Evolutionary conservation across 2,797 vertebrate species (phyloP).

Genomic region (Columba guinea): DNA sequence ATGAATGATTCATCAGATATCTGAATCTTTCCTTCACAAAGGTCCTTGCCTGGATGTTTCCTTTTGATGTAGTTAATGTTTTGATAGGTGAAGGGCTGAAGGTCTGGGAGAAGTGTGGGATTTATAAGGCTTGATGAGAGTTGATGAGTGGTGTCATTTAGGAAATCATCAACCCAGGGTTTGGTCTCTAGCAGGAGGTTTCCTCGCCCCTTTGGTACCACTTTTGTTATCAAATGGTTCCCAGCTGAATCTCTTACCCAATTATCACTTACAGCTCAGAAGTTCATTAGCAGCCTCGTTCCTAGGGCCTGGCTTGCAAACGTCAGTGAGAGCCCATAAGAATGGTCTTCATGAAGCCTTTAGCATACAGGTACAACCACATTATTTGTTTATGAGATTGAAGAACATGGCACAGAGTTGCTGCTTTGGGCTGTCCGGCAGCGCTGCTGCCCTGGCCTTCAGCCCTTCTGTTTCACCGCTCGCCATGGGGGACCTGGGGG

Average conservation of each 20-base stretch:
- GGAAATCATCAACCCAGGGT: accelerated
- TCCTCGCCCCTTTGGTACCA: background rate
- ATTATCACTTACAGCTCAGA: background rate
- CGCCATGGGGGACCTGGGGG: accelerated
- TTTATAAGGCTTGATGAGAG: background rate
- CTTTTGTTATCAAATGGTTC: accelerated
- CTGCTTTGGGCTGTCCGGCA: background rate
- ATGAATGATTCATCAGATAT: background rate
- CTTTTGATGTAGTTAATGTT: background rate
- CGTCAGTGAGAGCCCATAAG: accelerated
- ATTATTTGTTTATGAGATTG: background rate
- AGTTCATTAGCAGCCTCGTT: background rate
- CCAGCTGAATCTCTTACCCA: background rate
- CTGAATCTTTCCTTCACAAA: background rate
- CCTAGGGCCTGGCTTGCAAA: background rate
- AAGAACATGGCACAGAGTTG: accelerated
- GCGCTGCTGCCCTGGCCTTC: background rate
- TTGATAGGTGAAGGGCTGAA: background rate
- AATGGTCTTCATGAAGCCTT: background rate
- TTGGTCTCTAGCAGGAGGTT: background rate
- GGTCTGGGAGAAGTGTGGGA: background rate
- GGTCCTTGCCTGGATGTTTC: background rate
- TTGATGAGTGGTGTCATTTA: background rate
- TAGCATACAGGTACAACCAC: background rate
- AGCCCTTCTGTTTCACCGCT: background rate